A percentile compares a stretch with the other conserved stretches of the same genome.
Conservation (phyloP, 2,797 vertebrate species). For the Buceros bicornis region DNA sequence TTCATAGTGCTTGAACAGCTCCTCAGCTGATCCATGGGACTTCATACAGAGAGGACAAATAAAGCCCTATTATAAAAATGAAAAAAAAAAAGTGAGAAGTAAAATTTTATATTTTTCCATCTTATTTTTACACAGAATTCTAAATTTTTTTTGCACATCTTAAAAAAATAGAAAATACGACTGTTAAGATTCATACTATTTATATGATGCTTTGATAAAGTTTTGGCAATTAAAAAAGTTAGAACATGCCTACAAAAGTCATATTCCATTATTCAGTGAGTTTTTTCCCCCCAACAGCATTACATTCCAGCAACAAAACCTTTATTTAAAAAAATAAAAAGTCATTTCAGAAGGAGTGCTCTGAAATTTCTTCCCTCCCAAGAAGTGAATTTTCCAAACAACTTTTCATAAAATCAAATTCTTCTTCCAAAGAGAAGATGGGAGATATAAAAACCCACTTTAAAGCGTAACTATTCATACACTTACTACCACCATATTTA, state of each 20-base stretch:
- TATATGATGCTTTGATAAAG: neutral
- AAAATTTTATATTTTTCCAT: neutral
- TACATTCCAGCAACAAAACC: neutral
- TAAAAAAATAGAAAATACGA: neutral
- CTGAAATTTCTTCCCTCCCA: neutral
- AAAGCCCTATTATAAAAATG: slow-evolving; percentile 87
- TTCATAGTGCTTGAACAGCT: slow-evolving; percentile 98
- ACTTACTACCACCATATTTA: neutral
- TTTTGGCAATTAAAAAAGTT: neutral
- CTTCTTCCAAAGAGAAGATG: neutral
- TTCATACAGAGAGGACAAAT: slow-evolving; percentile 99
- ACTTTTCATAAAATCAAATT: neutral
- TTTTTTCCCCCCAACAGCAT: neutral
- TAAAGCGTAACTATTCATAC: neutral
- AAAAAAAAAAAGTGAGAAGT: neutral
- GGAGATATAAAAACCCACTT: neutral
- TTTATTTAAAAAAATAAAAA: neutral
- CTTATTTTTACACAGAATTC: neutral
- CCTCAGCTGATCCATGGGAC: slow-evolving; percentile 96
- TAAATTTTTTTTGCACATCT: neutral
- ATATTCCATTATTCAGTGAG: neutral
- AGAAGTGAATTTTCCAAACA: neutral
- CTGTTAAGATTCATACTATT: neutral
- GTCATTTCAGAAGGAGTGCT: neutral
- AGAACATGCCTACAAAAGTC: neutral